These are phyloP conservation scores for Premnoplex brunnescens DNA, from an alignment of 2,797 vertebrate species.

Conservation along the genomic window DNA sequence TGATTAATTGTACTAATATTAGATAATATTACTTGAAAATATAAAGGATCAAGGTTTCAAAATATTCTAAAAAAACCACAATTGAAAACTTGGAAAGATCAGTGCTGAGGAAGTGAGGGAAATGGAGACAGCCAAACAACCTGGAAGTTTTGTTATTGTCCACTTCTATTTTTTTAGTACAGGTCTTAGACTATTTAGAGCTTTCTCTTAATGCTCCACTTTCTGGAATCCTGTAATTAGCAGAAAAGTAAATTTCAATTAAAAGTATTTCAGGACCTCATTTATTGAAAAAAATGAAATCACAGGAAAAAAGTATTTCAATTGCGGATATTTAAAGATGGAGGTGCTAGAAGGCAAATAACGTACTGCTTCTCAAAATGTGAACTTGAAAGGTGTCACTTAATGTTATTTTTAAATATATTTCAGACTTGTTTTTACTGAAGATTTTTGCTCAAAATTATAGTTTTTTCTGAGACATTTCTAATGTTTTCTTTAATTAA, in stretches of 20 bases:
- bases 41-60: not conserved
- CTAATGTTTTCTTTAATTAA: not conserved
- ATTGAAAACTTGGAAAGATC: not conserved
- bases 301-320: not conserved
- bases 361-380: not conserved
- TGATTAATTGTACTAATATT: not conserved
- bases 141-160: not conserved
- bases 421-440: not conserved
- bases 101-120: not conserved
- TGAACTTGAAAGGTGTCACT: not conserved
- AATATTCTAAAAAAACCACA: not conserved
- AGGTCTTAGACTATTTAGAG: not conserved
- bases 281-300: not conserved
- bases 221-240: not conserved
- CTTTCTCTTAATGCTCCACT: not conserved
- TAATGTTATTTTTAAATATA: not conserved
- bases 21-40: not conserved
- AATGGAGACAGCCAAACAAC: not conserved
- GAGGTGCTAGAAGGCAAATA: not conserved
- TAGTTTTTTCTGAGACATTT: not conserved
- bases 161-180: not conserved
- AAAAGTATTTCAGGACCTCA: not conserved
- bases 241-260: not conserved
- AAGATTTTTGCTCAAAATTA: not conserved
- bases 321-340: not conserved